A percentile compares a stretch with the other conserved stretches of the same genome.
These are phyloP conservation scores for Darevskia nairensis DNA, from an alignment of 2,797 vertebrate genomes.

Conservation along the genomic window DNA sequence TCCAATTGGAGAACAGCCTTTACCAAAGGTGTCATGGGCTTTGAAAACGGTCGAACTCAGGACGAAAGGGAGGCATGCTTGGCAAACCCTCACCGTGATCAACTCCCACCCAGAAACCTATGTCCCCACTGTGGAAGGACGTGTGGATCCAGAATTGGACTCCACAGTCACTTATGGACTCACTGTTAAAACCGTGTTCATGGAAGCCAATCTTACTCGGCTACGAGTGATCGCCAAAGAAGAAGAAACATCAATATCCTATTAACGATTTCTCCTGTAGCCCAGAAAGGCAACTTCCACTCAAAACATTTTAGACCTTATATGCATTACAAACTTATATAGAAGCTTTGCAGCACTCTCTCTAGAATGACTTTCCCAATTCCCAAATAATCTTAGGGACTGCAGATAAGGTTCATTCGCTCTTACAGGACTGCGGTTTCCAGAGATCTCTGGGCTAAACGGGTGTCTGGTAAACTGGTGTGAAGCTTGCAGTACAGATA, in stretches of 20 bases:
- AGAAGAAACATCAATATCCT: not conserved
- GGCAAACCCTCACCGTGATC: too few species aligned
- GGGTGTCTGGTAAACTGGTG: not conserved
- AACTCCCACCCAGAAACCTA: too few species aligned
- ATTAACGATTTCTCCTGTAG: not conserved
- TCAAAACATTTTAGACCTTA: not conserved
- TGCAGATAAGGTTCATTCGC: not conserved
- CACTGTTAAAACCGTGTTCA: too few species aligned
- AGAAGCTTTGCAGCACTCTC: not conserved
- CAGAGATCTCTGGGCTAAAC: not conserved
- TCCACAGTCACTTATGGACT: too few species aligned
- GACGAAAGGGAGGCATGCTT: too few species aligned
- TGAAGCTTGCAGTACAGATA: not conserved
- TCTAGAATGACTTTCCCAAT: not conserved
- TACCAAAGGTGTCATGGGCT: too few species aligned
- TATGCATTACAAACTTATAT: not conserved
- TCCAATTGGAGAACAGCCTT: too few species aligned
- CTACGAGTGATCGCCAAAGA: too few species aligned
- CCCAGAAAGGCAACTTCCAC: not conserved
- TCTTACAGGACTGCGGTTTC: not conserved
- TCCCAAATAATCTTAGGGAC: not conserved
- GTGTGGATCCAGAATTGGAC: too few species aligned
- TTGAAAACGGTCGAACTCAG: too few species aligned
- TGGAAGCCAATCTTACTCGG: too few species aligned
- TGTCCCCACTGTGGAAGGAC: too few species aligned